Conservation (phyloP, 2,888 invertebrate genomes). For the Drosophila atripex region DNA sequence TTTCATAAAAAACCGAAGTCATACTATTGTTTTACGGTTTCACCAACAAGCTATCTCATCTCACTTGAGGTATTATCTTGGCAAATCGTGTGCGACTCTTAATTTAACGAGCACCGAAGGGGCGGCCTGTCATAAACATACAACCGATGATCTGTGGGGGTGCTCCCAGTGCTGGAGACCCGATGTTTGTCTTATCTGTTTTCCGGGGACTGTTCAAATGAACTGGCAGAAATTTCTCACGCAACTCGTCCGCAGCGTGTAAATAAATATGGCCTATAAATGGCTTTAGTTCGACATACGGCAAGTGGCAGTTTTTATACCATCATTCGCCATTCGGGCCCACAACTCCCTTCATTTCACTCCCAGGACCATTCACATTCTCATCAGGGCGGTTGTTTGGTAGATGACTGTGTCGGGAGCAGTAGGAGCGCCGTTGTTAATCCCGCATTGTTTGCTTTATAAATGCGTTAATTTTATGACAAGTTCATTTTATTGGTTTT, state of each 20-base stretch:
- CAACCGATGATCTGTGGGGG: conserved; percentile 18
- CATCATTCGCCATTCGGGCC: conserved; percentile 3
- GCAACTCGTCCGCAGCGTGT: conserved; percentile 69
- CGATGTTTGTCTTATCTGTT: conserved; percentile 71
- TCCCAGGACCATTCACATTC: conserved; percentile 5
- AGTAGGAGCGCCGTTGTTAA: conserved; percentile 61
- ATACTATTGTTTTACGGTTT: not conserved
- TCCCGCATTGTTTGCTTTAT: conserved; percentile 76
- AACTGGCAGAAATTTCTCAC: conserved; percentile 78
- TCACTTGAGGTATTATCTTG: conserved; percentile 12
- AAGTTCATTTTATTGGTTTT: conserved; percentile 79
- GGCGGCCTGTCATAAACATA: conserved; percentile 67
- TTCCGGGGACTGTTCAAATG: conserved; percentile 59
- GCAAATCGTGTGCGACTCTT: conserved; percentile 72
- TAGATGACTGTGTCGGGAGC: conserved; percentile 21
- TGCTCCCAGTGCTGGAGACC: conserved; percentile 13
- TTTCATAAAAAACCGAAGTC: not conserved
- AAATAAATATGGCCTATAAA: conserved; percentile 74
- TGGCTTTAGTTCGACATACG: conserved; percentile 60
- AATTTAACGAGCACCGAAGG: conserved; percentile 68
- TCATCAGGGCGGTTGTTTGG: conserved; percentile 26
- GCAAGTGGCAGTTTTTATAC: conserved; percentile 32
- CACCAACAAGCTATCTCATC: not conserved
- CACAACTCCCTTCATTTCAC: not conserved
- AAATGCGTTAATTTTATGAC: conserved; percentile 80